phyloP scores from a whole-genome alignment of 2,113 vertebrate genomes.

The Papio anubis region DNA sequence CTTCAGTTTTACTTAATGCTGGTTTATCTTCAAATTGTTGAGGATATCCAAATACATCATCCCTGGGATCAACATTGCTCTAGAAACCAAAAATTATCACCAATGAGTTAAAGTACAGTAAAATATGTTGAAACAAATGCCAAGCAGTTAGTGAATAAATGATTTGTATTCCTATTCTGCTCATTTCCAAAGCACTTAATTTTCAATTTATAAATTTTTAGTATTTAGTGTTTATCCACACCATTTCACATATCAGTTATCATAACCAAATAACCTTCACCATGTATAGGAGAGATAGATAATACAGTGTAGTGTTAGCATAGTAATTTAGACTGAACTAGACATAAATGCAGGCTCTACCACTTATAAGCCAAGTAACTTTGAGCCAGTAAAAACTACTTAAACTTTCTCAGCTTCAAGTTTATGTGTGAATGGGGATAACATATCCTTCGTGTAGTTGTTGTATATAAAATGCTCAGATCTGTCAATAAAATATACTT shows the following conservation, averaged over 20 bases:
- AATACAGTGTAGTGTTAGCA: background rate
- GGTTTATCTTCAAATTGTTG: conserved; percentile 99
- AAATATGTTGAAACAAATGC: conserved; percentile 31
- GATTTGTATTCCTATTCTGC: background rate
- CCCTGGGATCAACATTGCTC: conserved; percentile 97
- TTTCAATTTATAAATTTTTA: conserved; percentile 1
- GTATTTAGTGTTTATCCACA: background rate
- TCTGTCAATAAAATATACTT: background rate
- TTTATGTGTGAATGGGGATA: background rate
- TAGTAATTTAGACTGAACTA: background rate
- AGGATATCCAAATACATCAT: conserved; percentile 98
- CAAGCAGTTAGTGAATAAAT: background rate
- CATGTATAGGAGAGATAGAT: background rate
- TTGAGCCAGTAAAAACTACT: background rate
- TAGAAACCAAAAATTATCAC: conserved; percentile 76
- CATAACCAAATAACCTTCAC: background rate
- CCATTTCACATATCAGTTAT: background rate
- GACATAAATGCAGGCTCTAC: background rate
- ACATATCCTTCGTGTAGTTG: background rate
- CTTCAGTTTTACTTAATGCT: conserved; percentile 94
- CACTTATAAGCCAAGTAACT: background rate
- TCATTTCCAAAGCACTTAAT: conserved; percentile 32
- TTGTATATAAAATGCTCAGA: background rate
- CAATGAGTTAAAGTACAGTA: background rate
- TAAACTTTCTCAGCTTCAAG: background rate